Evolutionary conservation across 2,888 invertebrate species (phyloP).

Genomic region (Entomobrya proxima): DNA sequence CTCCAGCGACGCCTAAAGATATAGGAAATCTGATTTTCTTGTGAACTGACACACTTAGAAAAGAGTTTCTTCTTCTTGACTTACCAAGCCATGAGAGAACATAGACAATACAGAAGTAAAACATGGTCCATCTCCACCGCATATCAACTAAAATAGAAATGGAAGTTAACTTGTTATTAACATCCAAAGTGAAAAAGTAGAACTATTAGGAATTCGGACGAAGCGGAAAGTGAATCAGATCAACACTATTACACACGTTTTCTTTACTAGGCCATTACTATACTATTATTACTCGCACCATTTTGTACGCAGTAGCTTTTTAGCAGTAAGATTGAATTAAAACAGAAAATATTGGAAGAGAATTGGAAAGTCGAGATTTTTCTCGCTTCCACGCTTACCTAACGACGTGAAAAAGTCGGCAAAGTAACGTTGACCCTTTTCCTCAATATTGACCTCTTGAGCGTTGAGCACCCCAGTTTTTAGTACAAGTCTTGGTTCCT

Average conservation of each 20-base stretch:
- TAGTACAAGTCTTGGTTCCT: slow-evolving; percentile 69
- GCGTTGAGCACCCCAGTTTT: slow-evolving; percentile 72
- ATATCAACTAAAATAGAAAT: slow-evolving; percentile 68
- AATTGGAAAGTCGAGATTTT: too few species aligned
- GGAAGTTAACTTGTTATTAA: not conserved
- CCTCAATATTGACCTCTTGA: slow-evolving; percentile 72
- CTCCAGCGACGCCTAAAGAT: not conserved
- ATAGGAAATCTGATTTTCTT: slow-evolving; percentile 12
- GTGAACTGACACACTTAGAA: slow-evolving; percentile 20
- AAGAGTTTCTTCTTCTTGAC: not conserved
- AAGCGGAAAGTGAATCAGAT: too few species aligned
- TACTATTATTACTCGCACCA: too few species aligned
- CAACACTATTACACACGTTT: too few species aligned
- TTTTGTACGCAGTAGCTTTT: too few species aligned
- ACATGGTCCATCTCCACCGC: slow-evolving; percentile 74
- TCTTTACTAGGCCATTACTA: too few species aligned
- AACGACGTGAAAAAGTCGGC: slow-evolving; percentile 72
- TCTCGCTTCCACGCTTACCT: slow-evolving; percentile 39
- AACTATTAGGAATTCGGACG: not conserved
- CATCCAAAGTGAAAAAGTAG: not conserved
- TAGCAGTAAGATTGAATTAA: too few species aligned
- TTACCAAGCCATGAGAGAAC: slow-evolving; percentile 73
- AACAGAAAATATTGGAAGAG: not conserved
- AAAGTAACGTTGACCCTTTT: slow-evolving; percentile 72
- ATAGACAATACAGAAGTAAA: slow-evolving; percentile 73